phyloP scores from a whole-genome alignment of 2,797 vertebrate species.

The Melanogrammus aeglefinus region DNA sequence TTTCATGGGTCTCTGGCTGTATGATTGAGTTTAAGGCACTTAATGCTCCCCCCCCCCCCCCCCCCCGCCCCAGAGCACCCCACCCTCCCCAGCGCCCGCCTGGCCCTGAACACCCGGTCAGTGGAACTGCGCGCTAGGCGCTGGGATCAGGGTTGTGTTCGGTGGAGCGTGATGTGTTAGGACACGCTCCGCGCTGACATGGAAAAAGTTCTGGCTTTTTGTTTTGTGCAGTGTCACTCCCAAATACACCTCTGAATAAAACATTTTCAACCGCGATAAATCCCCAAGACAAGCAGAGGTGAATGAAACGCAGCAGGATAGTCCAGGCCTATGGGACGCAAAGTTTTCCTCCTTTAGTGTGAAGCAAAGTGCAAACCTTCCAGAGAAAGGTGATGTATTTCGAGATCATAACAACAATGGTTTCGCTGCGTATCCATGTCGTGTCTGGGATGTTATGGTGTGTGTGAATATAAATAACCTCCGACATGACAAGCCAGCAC shows the following conservation, averaged over 20 bases:
- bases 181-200: conserved; percentile 42
- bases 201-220: conserved; percentile 52
- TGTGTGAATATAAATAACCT: not conserved
- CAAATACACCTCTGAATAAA: conserved; percentile 59
- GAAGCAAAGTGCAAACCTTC: not conserved
- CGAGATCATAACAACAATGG: not conserved
- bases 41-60: conserved; percentile 18
- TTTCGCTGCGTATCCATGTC: not conserved
- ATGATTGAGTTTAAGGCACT: conserved; percentile 61
- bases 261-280: conserved; percentile 51
- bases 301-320: not conserved
- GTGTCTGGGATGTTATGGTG: not conserved
- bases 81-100: no score
- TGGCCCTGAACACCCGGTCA: conserved; percentile 57
- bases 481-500: not conserved
- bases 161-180: conserved; percentile 64
- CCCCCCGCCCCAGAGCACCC: no score
- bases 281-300: not conserved
- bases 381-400: not conserved
- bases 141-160: conserved; percentile 61
- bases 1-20: conserved; percentile 66
- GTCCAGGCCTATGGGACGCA: not conserved
- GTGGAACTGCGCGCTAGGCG: conserved; percentile 60
- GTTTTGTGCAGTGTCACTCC: conserved; percentile 43
- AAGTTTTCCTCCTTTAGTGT: not conserved